These are phyloP conservation scores for Nomada ferruginata DNA, from an alignment of 2,888 invertebrate species.

Conservation along the genomic window DNA sequence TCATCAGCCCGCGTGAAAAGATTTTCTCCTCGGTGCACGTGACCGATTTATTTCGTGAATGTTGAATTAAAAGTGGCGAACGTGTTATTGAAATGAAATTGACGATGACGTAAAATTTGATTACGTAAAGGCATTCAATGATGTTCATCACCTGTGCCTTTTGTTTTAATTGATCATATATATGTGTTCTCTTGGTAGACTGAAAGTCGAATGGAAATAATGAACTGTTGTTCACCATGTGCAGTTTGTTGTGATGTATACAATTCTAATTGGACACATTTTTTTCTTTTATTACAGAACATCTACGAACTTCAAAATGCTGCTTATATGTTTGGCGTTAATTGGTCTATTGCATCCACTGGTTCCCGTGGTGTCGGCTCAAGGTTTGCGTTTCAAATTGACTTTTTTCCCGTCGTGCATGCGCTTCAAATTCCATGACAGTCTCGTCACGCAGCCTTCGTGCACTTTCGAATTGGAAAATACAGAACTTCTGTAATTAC, in stretches of 20 bases:
- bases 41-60: neutral
- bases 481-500: neutral
- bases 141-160: neutral
- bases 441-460: slow-evolving; percentile 1
- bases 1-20: neutral
- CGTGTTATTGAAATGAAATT: neutral
- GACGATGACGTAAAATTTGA: no score
- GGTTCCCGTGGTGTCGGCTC: slow-evolving; percentile 40
- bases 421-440: slow-evolving; percentile 10
- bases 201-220: no score
- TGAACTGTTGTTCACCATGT: no score
- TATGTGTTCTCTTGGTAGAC: neutral
- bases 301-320: slow-evolving; percentile 19
- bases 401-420: neutral
- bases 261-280: no score
- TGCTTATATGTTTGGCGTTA: slow-evolving; percentile 17
- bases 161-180: neutral
- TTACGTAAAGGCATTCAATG: neutral
- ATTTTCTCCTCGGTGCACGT: no score
- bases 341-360: slow-evolving; percentile 35
- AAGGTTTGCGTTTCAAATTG: slow-evolving; percentile 58
- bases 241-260: neutral
- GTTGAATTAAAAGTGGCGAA: no score
- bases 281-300: slow-evolving; percentile 11
- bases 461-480: neutral